Evolutionary conservation across 2,113 vertebrate species (phyloP), one percentile per base, ranked within the genome.

Genomic region (Dipodomys merriami): DNA sequence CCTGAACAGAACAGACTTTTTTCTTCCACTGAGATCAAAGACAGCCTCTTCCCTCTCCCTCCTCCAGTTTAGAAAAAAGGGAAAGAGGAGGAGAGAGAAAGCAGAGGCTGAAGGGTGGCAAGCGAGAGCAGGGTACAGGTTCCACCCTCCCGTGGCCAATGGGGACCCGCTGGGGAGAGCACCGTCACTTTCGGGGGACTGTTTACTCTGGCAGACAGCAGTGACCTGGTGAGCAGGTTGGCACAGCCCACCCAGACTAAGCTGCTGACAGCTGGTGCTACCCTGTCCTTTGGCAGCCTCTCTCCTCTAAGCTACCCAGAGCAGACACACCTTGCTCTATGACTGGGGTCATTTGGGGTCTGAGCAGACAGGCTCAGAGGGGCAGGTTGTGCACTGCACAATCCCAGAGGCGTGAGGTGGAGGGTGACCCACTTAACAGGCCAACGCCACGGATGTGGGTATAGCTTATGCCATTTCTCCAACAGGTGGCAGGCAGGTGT

Each of bases 1-100:
- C 98, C 98, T 98, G 98, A 99, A 99, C 98, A 99, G 98, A 99
- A 99, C 98, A 98, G 98, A 97, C 98, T 98, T 98, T 98, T 98
- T 98, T 98, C 98, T 69, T 95, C 97, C 95, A 95, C 90, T 81
- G 97, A 99, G 98, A 99, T 99, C 99, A 99, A 99, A 99, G 99
- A 97, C 96, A 98, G 98, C 97, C 98, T 98, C 98, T 98, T 98
- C 98, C 97, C 96, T 97, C 96, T 97, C 97, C 96, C 94, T 96
- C 96, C 97, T 92, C 93, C 94, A 87, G 89, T 92, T 96, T 97
- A 96, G 95, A 57, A 96, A 97, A 96, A 91, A 95, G 35, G 30
- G 15, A 67, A 30, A 53, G 49, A 80, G 92, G 80, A 78, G 62
- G 90, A 76, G 46, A 83, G 77, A 71, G 88, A 18, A 12, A 30